Percentiles rank a stretch among this genome's conserved stretches.
Conservation (phyloP, 1,140 invertebrate genomes). For the Zaprionus gabonicus region DNA sequence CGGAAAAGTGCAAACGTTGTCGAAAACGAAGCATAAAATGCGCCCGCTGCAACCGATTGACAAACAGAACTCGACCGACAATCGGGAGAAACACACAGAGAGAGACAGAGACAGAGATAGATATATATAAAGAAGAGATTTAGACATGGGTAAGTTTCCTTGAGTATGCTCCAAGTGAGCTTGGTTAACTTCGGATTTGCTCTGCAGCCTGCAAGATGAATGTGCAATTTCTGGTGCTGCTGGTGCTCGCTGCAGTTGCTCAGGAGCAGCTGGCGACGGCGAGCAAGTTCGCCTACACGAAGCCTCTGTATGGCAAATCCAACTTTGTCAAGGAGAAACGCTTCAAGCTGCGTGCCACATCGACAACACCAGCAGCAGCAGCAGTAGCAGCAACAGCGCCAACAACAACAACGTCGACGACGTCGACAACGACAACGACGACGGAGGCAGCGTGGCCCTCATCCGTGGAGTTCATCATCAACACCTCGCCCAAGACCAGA, state of each 20-base stretch:
- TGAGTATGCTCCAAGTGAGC: background rate
- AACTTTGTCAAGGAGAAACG: conserved; percentile 64
- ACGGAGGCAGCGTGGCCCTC: conserved; percentile 38
- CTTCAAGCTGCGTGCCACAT: conserved; percentile 15
- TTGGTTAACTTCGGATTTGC: background rate
- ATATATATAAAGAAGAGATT: background rate
- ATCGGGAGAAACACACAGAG: background rate
- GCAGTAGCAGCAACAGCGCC: background rate
- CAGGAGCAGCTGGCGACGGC: conserved; percentile 42
- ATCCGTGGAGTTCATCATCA: conserved; percentile 60
- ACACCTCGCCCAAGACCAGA: conserved; percentile 23
- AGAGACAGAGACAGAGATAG: background rate
- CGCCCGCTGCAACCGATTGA: background rate
- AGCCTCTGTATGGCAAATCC: conserved; percentile 58
- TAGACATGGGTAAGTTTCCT: conserved; percentile 35
- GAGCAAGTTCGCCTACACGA: conserved; percentile 77
- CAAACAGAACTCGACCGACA: conserved; percentile 17
- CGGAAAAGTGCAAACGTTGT: conserved; percentile 35
- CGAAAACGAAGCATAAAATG: conserved; percentile 40
- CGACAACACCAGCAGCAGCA: conserved; percentile 7
- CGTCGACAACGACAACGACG: background rate
- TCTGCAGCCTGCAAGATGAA: conserved; percentile 12
- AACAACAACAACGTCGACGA: background rate
- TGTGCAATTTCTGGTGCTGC: conserved; percentile 15
- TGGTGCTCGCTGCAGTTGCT: conserved; percentile 30